A percentile compares a stretch with the other conserved stretches of the same genome.
Evolutionary conservation across 2,797 vertebrate species (phyloP).

Genomic region (Microhierax caerulescens): DNA sequence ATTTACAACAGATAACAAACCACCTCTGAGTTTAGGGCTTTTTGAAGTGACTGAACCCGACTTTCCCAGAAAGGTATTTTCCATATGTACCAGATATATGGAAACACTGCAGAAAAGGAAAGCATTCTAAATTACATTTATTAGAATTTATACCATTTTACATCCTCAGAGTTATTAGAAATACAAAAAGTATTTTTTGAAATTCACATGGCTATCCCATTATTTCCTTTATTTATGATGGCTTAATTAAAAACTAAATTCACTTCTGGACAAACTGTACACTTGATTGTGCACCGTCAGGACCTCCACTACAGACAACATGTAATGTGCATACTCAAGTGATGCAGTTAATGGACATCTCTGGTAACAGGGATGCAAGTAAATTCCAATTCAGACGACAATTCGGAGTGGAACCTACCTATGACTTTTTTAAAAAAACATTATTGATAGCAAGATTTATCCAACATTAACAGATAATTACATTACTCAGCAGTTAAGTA

Average conservation of each 20-base stretch:
- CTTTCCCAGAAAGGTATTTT: neutral
- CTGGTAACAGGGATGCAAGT: neutral
- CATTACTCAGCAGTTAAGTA: neutral
- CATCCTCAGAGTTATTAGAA: neutral
- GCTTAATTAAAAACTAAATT: neutral
- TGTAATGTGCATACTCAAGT: neutral
- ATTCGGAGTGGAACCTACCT: neutral
- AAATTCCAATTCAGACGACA: neutral
- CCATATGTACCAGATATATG: neutral
- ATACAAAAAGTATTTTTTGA: neutral
- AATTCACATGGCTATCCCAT: neutral
- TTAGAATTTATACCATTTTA: neutral
- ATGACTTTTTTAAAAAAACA: neutral
- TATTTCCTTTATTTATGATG: neutral
- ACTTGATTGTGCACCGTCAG: neutral
- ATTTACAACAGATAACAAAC: constrained; percentile 23
- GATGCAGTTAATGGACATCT: neutral
- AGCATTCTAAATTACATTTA: neutral
- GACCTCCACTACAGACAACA: neutral
- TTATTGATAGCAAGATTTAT: neutral
- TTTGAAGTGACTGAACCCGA: constrained; percentile 30
- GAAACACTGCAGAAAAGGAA: neutral
- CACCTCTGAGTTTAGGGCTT: constrained; percentile 8
- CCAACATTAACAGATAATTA: neutral
- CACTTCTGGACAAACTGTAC: neutral